Conservation (phyloP, 1,140 invertebrate species). For the Solenopsis invicta region DNA sequence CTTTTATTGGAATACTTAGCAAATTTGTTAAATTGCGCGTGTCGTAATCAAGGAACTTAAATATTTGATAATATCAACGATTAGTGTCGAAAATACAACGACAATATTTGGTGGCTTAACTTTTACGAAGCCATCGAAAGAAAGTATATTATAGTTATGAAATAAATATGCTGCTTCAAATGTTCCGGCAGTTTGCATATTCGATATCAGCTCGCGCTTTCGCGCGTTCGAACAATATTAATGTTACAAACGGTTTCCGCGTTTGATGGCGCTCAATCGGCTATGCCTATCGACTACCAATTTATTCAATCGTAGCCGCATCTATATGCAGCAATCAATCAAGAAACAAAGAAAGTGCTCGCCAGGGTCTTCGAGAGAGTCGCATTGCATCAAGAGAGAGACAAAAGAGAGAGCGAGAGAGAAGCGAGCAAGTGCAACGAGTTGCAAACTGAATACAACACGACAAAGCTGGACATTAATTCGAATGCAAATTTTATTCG, state of each 20-base stretch:
- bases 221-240: conserved; percentile 47
- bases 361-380: neutral
- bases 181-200: conserved; percentile 36
- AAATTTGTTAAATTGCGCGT: neutral
- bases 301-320: conserved; percentile 41
- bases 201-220: conserved; percentile 41
- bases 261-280: neutral
- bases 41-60: neutral
- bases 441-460: conserved; percentile 29
- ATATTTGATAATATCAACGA: neutral
- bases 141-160: conserved; percentile 11
- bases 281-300: conserved; percentile 37
- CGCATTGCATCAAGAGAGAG: neutral
- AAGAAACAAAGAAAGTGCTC: conserved; percentile 59
- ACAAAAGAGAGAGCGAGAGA: neutral
- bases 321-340: conserved; percentile 56
- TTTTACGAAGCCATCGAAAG: neutral
- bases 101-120: neutral
- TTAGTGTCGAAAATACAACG: neutral
- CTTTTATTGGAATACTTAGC: neutral
- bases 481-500: conserved; percentile 71
- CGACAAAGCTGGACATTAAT: conserved; percentile 65
- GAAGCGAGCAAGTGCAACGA: conserved; percentile 36
- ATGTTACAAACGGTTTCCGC: conserved; percentile 29
- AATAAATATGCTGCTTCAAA: conserved; percentile 2